A percentile compares a stretch with the other conserved stretches of the same genome.
Evolutionary conservation across 2,888 invertebrate genomes (phyloP).

Genomic region (Ornithoptera alexandrae): DNA sequence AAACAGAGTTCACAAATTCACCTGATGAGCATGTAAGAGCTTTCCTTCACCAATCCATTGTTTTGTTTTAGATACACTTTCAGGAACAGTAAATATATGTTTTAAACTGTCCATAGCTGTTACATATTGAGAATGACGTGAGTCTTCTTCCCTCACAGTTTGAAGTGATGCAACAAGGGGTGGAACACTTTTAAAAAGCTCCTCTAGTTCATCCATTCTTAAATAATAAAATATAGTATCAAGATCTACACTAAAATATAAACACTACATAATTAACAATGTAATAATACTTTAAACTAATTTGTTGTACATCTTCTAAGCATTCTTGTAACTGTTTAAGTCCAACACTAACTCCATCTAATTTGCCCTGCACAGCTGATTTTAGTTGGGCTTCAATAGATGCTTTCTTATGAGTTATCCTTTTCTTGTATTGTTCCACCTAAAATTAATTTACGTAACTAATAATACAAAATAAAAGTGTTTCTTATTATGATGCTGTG

Average conservation of each 20-base stretch:
- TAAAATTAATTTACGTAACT: constrained; percentile 39
- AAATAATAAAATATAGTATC: constrained; percentile 27
- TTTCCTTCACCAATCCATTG: constrained; percentile 97
- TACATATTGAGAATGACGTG: constrained; percentile 96
- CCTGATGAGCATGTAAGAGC: constrained; percentile 95
- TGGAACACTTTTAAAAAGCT: constrained; percentile 87
- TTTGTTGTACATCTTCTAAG: constrained; percentile 90
- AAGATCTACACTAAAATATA: not conserved
- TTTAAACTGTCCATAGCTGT: constrained; percentile 99
- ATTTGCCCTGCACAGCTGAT: constrained; percentile 98
- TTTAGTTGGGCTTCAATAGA: constrained; percentile 97
- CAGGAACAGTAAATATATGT: constrained; percentile 98
- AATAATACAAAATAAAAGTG: not conserved
- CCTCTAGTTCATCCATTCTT: constrained; percentile 88
- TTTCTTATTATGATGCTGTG: too few relatives aligned
- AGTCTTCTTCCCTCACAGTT: constrained; percentile 94
- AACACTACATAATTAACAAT: not conserved
- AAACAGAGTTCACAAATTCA: constrained; percentile 37
- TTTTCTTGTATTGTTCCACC: constrained; percentile 88
- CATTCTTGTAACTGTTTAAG: constrained; percentile 93
- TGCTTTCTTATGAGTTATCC: constrained; percentile 88
- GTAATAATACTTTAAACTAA: constrained; percentile 72
- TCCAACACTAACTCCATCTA: constrained; percentile 97
- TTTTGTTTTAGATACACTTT: constrained; percentile 96
- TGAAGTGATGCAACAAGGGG: constrained; percentile 89